Evolutionary conservation across 2,113 vertebrate genomes (phyloP), one percentile per base, ranked within the genome.

Genomic region (Mobula hypostoma): DNA sequence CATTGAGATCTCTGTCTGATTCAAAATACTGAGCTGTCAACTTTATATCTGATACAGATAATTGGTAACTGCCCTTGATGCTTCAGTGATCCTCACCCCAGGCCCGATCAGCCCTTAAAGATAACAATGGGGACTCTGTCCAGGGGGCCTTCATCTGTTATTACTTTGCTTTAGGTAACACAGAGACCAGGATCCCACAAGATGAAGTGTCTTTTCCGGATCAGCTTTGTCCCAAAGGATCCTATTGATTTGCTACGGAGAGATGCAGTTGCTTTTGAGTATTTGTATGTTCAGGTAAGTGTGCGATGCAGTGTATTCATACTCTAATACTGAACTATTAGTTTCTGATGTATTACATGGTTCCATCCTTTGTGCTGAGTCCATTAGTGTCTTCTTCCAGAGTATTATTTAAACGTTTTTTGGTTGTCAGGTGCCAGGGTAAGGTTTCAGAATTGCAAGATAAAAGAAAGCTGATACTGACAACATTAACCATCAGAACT

Each of bases 141-240:
- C 70, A 93, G 91, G 74, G 21, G 70, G 68, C 90, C 68, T 93
- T 72, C 91, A 93, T 74, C 70, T 93, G 91, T 74, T 93, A 93
- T 93, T 76, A 93, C 91, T 93, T 74, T 93, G 40, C 94, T 95
- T 93, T 94, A 99, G 99, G 99, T 99, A 97, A 99, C 99, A n/a
- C 98, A 99, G 97, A 97, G 98, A 95, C 99, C 99, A 95, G 97
- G 98, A 94, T 98, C 98, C 3, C 98, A 99, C 96, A 99, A 98
- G 96, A 99, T 99, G 99, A 98, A 98, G 95, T 99, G 99, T 97
- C 98, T 98, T 95, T 99, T 99, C 96, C 97, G 98, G 95, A 98
- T 99, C 95, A 99, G 98, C 95, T 99, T 99, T 95, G 98, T 99
- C 94, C 99, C 99, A 95, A 99, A 99, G 96, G 99, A 99, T 96